Percentiles rank a stretch among this genome's conserved stretches.
Evolutionary conservation across 2,113 vertebrate genomes (phyloP).

Genomic region (Telmatochromis sp.): DNA sequence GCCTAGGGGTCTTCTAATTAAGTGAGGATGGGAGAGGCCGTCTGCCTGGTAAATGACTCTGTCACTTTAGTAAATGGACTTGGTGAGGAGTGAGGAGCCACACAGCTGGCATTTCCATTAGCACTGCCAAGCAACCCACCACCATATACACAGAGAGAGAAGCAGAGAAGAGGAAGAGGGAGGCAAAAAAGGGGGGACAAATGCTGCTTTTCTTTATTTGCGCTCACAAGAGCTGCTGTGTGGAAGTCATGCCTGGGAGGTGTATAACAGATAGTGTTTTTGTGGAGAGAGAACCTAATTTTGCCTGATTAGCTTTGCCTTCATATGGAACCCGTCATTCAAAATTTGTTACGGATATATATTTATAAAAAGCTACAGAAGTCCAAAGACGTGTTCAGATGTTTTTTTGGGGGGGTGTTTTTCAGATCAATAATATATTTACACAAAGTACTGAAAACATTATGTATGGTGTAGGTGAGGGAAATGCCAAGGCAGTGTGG

Average conservation of each 20-base stretch:
- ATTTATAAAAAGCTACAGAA: background rate
- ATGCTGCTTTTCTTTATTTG: constrained; percentile 25
- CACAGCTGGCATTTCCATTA: constrained; percentile 74
- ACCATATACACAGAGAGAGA: constrained; percentile 19
- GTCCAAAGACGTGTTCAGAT: background rate
- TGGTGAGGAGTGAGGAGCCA: constrained; percentile 66
- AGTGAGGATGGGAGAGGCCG: constrained; percentile 70
- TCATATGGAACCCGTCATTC: background rate
- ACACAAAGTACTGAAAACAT: background rate
- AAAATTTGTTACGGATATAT: background rate
- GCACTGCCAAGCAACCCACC: constrained; percentile 34
- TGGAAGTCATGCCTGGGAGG: background rate
- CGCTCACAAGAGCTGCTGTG: background rate
- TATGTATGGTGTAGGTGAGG: background rate
- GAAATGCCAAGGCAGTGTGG: background rate
- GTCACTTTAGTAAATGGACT: constrained; percentile 79
- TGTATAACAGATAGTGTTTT: background rate
- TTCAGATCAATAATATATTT: background rate
- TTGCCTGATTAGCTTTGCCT: background rate
- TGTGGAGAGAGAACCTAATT: background rate
- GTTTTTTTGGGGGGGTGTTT: background rate
- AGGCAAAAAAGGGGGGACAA: background rate
- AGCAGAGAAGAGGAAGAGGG: background rate
- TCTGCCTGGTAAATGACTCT: constrained; percentile 75
- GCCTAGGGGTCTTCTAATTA: constrained; percentile 76